Conservation (phyloP, 2,888 invertebrate species). For the Drosophila borealis region DNA sequence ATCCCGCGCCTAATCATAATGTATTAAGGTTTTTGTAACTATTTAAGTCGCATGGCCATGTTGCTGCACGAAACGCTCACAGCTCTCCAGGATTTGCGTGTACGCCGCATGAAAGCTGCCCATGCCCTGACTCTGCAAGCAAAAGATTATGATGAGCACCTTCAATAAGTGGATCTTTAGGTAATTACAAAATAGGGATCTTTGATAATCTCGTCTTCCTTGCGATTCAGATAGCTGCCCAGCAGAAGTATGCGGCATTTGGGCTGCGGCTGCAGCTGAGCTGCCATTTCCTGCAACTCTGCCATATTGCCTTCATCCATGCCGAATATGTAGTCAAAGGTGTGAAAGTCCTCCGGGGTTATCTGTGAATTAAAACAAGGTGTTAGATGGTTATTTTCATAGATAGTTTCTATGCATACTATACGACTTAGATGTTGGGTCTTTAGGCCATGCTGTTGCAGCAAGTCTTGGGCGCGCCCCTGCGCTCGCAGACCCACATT, state of each 20-base stretch:
- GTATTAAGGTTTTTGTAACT: not conserved
- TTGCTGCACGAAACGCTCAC: slow-evolving; percentile 59
- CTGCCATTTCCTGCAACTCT: slow-evolving; percentile 86
- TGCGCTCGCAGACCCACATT: slow-evolving; percentile 93
- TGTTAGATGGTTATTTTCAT: not conserved
- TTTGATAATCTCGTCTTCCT: slow-evolving; percentile 90
- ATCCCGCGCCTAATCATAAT: not conserved
- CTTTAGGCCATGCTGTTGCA: slow-evolving; percentile 87
- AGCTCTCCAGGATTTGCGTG: slow-evolving; percentile 74
- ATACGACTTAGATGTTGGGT: slow-evolving; percentile 89
- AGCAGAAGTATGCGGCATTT: slow-evolving; percentile 91
- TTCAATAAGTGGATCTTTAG: not conserved
- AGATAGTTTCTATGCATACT: slow-evolving; percentile 48
- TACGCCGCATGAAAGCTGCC: slow-evolving; percentile 74
- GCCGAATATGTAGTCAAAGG: slow-evolving; percentile 95
- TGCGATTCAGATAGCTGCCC: slow-evolving; percentile 92
- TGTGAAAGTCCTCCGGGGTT: slow-evolving; percentile 89
- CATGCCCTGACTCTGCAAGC: slow-evolving; percentile 73
- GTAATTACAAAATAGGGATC: slow-evolving; percentile 95
- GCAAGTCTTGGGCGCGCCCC: slow-evolving; percentile 86
- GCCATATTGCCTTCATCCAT: slow-evolving; percentile 95
- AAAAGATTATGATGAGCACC: not conserved
- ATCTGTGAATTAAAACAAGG: slow-evolving; percentile 86
- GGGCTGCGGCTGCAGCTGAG: slow-evolving; percentile 86
- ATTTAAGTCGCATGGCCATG: slow-evolving; percentile 6